Percentiles rank a stretch among this genome's conserved stretches.
Conservation (phyloP, 2,888 invertebrate genomes). For the Crocallis elinguaria region DNA sequence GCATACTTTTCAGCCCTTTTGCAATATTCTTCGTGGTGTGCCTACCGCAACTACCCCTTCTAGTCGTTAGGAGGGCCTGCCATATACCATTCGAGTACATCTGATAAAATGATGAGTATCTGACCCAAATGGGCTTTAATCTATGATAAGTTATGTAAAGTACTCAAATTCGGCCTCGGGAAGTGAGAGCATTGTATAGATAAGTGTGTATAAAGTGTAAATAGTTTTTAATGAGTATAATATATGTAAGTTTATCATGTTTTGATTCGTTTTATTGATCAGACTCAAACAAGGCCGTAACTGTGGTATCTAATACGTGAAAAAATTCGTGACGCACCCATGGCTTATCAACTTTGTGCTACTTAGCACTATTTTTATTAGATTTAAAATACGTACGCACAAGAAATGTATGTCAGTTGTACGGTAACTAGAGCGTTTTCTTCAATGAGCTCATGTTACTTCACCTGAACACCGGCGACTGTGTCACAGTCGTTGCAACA, state of each 20-base stretch:
- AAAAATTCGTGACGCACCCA: too few species aligned
- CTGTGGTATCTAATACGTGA: too few species aligned
- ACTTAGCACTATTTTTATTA: neutral
- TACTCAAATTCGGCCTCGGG: conserved; percentile 4
- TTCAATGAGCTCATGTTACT: conserved; percentile 21
- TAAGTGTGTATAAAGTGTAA: conserved; percentile 53
- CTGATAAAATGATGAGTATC: conserved; percentile 51
- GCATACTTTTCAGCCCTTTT: conserved; percentile 88
- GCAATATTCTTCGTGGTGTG: conserved; percentile 87
- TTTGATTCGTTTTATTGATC: conserved; percentile 11
- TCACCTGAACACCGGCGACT: conserved; percentile 21
- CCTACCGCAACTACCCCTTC: conserved; percentile 88
- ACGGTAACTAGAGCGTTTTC: conserved; percentile 31
- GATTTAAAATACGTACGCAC: neutral
- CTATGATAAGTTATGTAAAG: conserved; percentile 34
- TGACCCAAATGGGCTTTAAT: conserved; percentile 39
- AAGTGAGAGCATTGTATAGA: conserved; percentile 28
- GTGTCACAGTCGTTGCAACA: conserved; percentile 28
- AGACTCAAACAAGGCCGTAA: neutral
- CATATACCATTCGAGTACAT: conserved; percentile 88
- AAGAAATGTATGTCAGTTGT: conserved; percentile 6
- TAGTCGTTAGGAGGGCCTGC: conserved; percentile 87
- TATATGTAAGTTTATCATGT: conserved; percentile 36
- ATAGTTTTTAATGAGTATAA: conserved; percentile 48
- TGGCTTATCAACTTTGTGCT: neutral